phyloP scores from a whole-genome alignment of 2,113 vertebrate genomes.

The Hippocampus zosterae region DNA sequence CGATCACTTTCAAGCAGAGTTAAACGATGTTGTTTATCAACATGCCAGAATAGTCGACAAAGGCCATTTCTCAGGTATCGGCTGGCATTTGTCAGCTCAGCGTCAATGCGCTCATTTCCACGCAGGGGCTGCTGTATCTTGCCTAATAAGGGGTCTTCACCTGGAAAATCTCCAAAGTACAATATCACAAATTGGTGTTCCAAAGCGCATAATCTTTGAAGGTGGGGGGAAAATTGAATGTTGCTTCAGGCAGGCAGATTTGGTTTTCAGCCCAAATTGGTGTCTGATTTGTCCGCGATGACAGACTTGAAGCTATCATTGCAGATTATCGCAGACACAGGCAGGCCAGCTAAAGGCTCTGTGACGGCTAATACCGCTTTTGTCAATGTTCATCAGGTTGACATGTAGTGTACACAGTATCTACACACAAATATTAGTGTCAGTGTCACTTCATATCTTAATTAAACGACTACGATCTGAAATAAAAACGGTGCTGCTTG shows the following conservation, averaged over 20 bases:
- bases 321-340: slow-evolving; percentile 45
- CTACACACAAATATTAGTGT: slow-evolving; percentile 15
- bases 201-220: background rate
- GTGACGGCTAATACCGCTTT: slow-evolving; percentile 49
- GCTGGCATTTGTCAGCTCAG: slow-evolving; percentile 52
- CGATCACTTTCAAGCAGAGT: slow-evolving; percentile 54
- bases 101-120: slow-evolving; percentile 40
- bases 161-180: slow-evolving; percentile 14
- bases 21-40: slow-evolving; percentile 59
- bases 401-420: slow-evolving; percentile 23
- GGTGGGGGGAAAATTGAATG: slow-evolving; percentile 8
- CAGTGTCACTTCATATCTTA: slow-evolving; percentile 29
- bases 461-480: slow-evolving; percentile 30
- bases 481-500: slow-evolving; percentile 3
- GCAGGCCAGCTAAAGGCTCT: slow-evolving; percentile 44
- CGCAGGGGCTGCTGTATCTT: slow-evolving; percentile 13
- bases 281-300: slow-evolving; percentile 24
- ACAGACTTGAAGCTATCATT: slow-evolving; percentile 27
- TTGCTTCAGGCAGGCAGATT: slow-evolving; percentile 20
- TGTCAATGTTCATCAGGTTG: slow-evolving; percentile 47
- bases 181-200: slow-evolving; percentile 9
- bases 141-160: slow-evolving; percentile 20
- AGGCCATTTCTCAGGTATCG: slow-evolving; percentile 54
- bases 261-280: slow-evolving; percentile 23
- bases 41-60: slow-evolving; percentile 44